Evolutionary conservation across 2,113 vertebrate species (phyloP).

Genomic region (Crypturellus undulatus): DNA sequence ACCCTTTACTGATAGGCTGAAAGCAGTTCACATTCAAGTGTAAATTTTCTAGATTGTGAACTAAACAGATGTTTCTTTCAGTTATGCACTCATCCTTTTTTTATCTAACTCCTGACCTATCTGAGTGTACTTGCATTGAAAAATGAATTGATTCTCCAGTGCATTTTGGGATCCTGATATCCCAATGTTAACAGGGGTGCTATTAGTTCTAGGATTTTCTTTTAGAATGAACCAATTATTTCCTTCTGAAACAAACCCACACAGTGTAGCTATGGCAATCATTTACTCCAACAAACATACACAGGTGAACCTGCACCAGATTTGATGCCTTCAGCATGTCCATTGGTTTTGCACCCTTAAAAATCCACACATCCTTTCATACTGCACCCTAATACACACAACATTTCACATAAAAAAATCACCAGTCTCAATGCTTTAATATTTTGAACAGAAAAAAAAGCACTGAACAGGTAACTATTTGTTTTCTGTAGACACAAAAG

Average conservation of each 20-base stretch:
- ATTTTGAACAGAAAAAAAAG: neutral
- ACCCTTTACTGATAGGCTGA: neutral
- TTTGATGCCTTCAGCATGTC: neutral
- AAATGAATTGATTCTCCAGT: neutral
- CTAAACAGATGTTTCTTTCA: neutral
- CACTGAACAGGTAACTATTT: rapidly evolving
- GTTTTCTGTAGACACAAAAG: neutral
- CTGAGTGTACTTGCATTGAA: neutral
- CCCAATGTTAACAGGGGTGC: neutral
- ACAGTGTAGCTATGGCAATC: neutral
- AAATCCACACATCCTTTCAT: neutral
- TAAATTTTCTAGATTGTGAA: neutral
- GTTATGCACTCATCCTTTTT: neutral
- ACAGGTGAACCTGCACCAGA: neutral
- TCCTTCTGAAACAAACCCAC: neutral
- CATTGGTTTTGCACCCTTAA: neutral
- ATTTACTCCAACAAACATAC: neutral
- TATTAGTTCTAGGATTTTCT: neutral
- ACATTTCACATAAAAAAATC: neutral
- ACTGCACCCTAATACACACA: neutral
- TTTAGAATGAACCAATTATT: neutral
- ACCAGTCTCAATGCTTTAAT: neutral
- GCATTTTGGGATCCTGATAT: neutral
- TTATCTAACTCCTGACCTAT: neutral
- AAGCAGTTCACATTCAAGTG: neutral